A percentile compares a stretch with the other conserved stretches of the same genome.
These are phyloP conservation scores for Protosalanx chinensis DNA, from an alignment of 2,797 vertebrate genomes.

Conservation along the genomic window DNA sequence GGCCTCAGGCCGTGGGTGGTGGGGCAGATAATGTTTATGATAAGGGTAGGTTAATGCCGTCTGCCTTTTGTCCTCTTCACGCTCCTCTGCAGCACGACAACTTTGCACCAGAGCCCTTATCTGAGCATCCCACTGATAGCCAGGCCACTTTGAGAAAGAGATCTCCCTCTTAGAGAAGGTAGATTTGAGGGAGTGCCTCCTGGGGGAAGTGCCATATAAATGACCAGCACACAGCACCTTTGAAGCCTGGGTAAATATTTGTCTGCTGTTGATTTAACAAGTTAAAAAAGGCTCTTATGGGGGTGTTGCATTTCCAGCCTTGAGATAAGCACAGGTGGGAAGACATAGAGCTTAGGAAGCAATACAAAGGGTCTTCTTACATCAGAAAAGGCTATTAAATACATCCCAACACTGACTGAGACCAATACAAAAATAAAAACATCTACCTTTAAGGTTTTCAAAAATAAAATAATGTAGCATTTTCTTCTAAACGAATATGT, in stretches of 20 bases:
- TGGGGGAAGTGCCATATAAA: constrained; percentile 40
- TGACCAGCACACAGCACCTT: constrained; percentile 38
- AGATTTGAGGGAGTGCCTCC: constrained; percentile 46
- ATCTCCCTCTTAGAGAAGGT: constrained; percentile 51
- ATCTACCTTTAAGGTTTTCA: not conserved
- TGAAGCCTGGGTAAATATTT: constrained; percentile 65
- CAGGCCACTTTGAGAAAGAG: constrained; percentile 41
- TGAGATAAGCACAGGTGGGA: constrained; percentile 41
- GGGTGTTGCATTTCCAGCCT: constrained; percentile 41
- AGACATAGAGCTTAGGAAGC: constrained; percentile 29
- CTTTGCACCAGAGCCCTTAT: constrained; percentile 61
- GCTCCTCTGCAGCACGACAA: constrained; percentile 60
- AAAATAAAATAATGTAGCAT: no score
- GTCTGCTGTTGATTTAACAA: constrained; percentile 51
- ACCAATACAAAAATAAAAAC: not conserved
- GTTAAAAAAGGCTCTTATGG: constrained; percentile 32
- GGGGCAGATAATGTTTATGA: constrained; percentile 51
- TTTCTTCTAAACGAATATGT: no score
- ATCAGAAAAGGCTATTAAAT: constrained; percentile 29
- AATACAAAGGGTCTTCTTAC: constrained; percentile 36
- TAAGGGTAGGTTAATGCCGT: constrained; percentile 69
- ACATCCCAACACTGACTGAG: constrained; percentile 23
- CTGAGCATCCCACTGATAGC: constrained; percentile 41
- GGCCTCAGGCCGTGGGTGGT: constrained; percentile 10
- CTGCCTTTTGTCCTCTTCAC: constrained; percentile 73